A percentile compares a stretch with the other conserved stretches of the same genome.
Evolutionary conservation across 35 echinoderm and acorn worm species (phyloP).

Genomic region (Patiria miniata): DNA sequence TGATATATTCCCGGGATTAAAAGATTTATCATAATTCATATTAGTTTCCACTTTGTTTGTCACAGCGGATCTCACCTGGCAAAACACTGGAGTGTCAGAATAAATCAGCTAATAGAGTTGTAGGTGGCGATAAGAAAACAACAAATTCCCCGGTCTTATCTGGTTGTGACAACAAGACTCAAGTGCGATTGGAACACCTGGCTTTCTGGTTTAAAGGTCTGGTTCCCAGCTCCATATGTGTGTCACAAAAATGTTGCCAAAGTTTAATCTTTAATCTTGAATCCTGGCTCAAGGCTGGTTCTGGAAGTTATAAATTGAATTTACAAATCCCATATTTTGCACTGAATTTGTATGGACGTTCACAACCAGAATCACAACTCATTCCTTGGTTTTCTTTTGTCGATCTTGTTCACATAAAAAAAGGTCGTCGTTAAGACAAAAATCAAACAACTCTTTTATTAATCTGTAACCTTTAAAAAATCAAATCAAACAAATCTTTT

Average conservation of each 20-base stretch:
- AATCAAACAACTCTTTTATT: background rate
- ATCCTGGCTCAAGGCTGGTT: too few relatives aligned
- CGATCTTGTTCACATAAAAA: too few relatives aligned
- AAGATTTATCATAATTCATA: too few relatives aligned
- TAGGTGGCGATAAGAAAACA: background rate
- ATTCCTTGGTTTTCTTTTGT: too few relatives aligned
- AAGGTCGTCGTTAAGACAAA: too few relatives aligned
- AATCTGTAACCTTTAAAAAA: background rate
- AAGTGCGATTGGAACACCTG: constrained; percentile 6
- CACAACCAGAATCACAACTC: too few relatives aligned
- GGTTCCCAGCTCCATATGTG: background rate
- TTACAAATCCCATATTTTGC: too few relatives aligned
- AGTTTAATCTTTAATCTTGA: too few relatives aligned
- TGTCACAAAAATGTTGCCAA: too few relatives aligned
- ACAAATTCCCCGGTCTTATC: background rate
- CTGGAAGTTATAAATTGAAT: too few relatives aligned
- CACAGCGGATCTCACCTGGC: constrained; percentile 3
- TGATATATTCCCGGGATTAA: too few relatives aligned
- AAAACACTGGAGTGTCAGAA: constrained; percentile 13
- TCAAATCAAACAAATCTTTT: background rate
- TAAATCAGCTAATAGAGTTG: constrained; percentile 7
- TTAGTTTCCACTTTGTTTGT: constrained; percentile 18
- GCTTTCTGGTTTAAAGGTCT: constrained; percentile 7
- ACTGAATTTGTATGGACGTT: too few relatives aligned
- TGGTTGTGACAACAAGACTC: constrained; percentile 12